Conservation (phyloP, 37 sponge, comb jelly and placozoan genomes). For the Oscarella lobularis region DNA sequence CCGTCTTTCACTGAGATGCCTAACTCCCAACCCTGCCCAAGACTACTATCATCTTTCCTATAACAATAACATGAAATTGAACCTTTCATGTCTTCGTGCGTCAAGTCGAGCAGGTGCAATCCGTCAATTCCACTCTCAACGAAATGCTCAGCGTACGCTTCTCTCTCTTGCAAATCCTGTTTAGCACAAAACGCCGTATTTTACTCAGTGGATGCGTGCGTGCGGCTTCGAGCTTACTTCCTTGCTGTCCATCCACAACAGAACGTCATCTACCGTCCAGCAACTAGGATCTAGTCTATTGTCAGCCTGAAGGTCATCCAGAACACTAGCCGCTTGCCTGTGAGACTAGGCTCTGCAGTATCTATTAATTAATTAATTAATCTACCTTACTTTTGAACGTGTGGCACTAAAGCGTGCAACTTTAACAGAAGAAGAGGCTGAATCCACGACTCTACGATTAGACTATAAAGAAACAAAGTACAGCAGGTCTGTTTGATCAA, state of each 20-base stretch:
- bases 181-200: background rate
- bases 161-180: conserved; percentile 23
- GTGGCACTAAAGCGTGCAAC: background rate
- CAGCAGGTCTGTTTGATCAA: too few relatives aligned
- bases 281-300: conserved; percentile 25
- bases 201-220: background rate
- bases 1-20: conserved; percentile 34
- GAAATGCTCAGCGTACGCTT: conserved; percentile 21
- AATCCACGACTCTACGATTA: background rate
- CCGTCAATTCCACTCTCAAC: conserved; percentile 29
- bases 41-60: background rate
- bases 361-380: too few relatives aligned
- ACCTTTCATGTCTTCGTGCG: conserved; percentile 35
- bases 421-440: background rate
- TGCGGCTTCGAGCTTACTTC: conserved; percentile 10
- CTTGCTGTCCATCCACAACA: conserved; percentile 46
- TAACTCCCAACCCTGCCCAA: conserved; percentile 38
- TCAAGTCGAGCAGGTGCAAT: conserved; percentile 46
- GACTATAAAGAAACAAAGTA: too few relatives aligned
- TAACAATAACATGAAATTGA: background rate
- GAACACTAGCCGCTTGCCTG: too few relatives aligned
- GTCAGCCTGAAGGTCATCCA: background rate
- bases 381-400: background rate
- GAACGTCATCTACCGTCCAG: conserved; percentile 34
- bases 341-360: too few relatives aligned